phyloP scores from a whole-genome alignment of 2,888 invertebrate species.

The Apamea anceps region DNA sequence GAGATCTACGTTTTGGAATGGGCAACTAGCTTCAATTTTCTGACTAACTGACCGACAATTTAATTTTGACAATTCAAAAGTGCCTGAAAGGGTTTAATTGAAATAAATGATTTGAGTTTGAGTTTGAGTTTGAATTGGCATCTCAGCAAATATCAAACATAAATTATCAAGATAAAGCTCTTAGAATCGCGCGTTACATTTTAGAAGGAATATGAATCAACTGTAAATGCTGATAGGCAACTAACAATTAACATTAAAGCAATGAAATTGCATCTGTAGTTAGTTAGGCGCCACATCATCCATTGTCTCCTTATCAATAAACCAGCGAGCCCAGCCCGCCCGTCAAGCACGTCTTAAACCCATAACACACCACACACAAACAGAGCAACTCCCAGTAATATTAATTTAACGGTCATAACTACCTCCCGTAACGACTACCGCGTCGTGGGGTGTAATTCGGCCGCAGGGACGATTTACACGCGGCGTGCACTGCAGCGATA shows the following conservation, averaged over 20 bases:
- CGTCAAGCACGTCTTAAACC: constrained; percentile 29
- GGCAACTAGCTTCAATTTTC: no score
- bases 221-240: background rate
- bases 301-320: background rate
- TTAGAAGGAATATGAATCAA: background rate
- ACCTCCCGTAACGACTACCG: constrained; percentile 27
- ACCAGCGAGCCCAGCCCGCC: background rate
- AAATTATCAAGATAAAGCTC: background rate
- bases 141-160: background rate
- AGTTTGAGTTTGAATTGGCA: no score
- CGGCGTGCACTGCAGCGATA: constrained; percentile 27
- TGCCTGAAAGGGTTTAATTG: no score
- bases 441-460: constrained; percentile 27
- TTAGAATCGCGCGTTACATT: background rate
- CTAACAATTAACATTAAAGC: background rate
- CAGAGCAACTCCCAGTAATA: constrained; percentile 32
- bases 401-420: constrained; percentile 55
- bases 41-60: no score
- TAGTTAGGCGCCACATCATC: background rate
- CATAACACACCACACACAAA: constrained; percentile 32
- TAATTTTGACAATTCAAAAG: no score
- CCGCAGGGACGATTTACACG: constrained; percentile 18
- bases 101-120: no score
- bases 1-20: no score
- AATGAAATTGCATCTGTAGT: background rate